These are phyloP conservation scores for Luperina nickerlii DNA, from an alignment of 2,888 invertebrate genomes.

Conservation along the genomic window DNA sequence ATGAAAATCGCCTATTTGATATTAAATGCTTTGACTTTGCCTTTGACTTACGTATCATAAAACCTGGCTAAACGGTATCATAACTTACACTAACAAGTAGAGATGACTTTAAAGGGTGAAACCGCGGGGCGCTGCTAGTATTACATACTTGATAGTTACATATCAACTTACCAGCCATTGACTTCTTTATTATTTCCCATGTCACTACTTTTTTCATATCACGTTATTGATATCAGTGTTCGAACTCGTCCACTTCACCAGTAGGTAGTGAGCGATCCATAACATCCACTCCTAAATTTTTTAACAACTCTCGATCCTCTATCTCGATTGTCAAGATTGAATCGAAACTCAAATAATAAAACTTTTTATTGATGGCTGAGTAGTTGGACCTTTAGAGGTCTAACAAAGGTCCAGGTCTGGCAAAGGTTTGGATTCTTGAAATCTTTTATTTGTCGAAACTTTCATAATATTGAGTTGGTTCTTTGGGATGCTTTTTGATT, in stretches of 20 bases:
- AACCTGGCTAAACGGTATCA: no score
- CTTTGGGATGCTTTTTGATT: constrained; percentile 29
- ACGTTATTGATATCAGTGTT: constrained; percentile 5
- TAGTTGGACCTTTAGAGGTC: constrained; percentile 36
- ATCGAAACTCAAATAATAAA: constrained; percentile 56
- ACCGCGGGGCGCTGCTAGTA: no score
- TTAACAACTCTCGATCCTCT: constrained; percentile 35
- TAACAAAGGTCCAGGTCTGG: constrained; percentile 47
- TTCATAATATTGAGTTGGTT: constrained; percentile 42
- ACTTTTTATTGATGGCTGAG: constrained; percentile 51
- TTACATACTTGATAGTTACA: not conserved
- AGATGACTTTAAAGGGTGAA: not conserved
- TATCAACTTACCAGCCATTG: not conserved
- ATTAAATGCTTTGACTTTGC: no score
- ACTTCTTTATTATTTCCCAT: constrained; percentile 3
- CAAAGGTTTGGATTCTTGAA: constrained; percentile 45
- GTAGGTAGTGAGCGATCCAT: constrained; percentile 3
- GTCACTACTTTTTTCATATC: not conserved
- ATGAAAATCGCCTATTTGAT: no score
- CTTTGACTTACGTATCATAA: not conserved
- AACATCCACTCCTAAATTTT: constrained; percentile 39
- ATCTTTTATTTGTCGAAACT: constrained; percentile 60
- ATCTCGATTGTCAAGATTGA: constrained; percentile 31
- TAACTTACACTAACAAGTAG: not conserved
- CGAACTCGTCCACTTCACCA: not conserved